Evolutionary conservation across 2,113 vertebrate genomes (phyloP).

Genomic region (Festucalex cinctus): DNA sequence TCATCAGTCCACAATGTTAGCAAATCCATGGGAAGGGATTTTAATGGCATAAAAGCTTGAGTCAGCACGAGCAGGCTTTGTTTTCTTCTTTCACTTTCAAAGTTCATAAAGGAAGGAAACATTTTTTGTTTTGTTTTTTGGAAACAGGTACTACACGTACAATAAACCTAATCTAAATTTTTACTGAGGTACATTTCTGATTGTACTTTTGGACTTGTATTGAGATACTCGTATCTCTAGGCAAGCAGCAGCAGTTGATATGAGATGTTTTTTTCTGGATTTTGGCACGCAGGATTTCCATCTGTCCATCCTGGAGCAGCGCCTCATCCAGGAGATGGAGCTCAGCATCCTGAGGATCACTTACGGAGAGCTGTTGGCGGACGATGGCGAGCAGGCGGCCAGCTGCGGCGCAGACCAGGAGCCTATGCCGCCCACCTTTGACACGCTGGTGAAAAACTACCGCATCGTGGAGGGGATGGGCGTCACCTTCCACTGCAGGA

Average conservation of each 20-base stretch:
- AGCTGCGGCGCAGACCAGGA: constrained; percentile 80
- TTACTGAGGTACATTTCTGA: too few relatives aligned
- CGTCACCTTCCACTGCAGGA: constrained; percentile 94
- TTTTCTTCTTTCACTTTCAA: too few relatives aligned
- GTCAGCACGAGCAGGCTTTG: too few relatives aligned
- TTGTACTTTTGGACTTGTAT: too few relatives aligned
- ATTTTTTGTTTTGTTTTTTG: too few relatives aligned
- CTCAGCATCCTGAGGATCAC: constrained; percentile 86
- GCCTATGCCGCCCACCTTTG: constrained; percentile 82
- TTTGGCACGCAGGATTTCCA: constrained; percentile 81
- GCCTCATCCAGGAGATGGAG: constrained; percentile 92
- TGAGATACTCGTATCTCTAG: too few relatives aligned
- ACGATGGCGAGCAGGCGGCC: constrained; percentile 87
- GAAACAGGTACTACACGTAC: too few relatives aligned
- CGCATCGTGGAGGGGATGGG: constrained; percentile 90
- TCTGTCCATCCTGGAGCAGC: constrained; percentile 88
- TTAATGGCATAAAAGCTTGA: too few relatives aligned
- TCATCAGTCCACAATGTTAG: too few relatives aligned
- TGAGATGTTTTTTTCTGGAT: background rate
- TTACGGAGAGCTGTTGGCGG: constrained; percentile 85
- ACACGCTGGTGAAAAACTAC: constrained; percentile 88
- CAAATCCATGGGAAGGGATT: too few relatives aligned
- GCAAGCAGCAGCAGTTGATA: background rate
- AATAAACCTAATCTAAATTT: too few relatives aligned
- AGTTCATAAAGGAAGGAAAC: too few relatives aligned